Evolutionary conservation across 2,113 vertebrate species (phyloP).

Genomic region (Lepus americanus): DNA sequence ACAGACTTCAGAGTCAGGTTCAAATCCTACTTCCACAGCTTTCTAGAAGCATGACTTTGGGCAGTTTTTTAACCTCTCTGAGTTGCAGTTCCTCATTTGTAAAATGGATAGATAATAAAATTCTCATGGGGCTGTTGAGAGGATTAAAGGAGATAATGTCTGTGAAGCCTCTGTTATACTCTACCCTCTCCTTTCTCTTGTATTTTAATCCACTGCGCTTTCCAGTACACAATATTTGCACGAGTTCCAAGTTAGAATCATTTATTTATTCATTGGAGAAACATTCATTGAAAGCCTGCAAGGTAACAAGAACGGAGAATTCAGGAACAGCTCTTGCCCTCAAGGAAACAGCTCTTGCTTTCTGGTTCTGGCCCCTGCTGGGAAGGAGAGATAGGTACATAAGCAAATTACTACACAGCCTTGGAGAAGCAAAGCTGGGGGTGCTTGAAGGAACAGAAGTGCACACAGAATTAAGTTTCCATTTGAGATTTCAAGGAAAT

Average conservation of each 20-base stretch:
- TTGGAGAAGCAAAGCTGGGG: not conserved
- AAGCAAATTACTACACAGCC: not conserved
- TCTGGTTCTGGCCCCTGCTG: not conserved
- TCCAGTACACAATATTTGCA: not conserved
- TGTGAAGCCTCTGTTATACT: not conserved
- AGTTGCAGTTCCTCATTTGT: not conserved
- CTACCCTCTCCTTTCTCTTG: not conserved
- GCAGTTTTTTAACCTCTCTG: slow-evolving; percentile 18
- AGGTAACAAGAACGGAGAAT: not conserved
- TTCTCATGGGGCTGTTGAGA: not conserved
- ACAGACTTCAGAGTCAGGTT: not conserved
- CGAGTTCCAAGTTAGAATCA: slow-evolving; percentile 25
- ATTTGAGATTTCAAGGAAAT: slow-evolving; percentile 42
- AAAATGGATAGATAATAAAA: slow-evolving; percentile 50
- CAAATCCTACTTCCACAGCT: not conserved
- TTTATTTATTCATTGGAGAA: slow-evolving; percentile 7
- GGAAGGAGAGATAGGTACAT: not conserved
- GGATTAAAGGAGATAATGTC: slow-evolving; percentile 11
- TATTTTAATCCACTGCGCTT: not conserved
- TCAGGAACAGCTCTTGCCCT: not conserved
- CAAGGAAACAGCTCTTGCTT: not conserved
- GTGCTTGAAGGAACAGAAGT: not conserved
- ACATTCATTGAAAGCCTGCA: not conserved
- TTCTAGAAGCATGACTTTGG: slow-evolving; percentile 20
- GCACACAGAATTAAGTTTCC: not conserved